Base-by-base conservation (phyloP, 2,888 invertebrate genomes). In the Melanchra persicariae region DNA sequence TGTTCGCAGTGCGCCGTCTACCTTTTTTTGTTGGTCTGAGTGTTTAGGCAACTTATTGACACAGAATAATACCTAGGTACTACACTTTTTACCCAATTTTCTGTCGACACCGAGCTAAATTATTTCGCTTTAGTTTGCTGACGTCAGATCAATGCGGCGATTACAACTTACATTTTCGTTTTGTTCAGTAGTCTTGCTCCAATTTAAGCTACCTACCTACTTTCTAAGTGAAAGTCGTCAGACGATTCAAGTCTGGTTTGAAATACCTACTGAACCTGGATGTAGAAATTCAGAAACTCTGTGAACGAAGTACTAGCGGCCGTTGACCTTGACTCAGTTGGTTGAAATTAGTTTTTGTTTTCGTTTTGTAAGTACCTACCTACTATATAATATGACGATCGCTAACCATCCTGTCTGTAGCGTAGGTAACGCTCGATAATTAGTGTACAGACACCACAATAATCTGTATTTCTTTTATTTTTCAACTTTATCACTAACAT, bases 221-320 rank as follows among this genome's bases (percentile, higher is more conserved):
- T 84, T 82, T 85, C 85, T 79, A 82, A 84, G 76, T 79, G 86
- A 87, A 87, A 87, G 86, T 79, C 51, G 9, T 30, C 30, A 30
- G 30, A 30, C 2, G 10, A 1, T 9, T 8, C 37, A 12, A 10
- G 54, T 45, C 37, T 55, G 22, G 19, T 55, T 55, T 55, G 34
- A 55, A 30, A 55, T 30, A n/a, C n/a, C n/a, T n/a, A n/a, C 34
- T 34, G 55, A 12, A 12, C 30, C 34, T 34, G 3, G 34, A 22
- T 37, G 22, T 34, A 55, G 55, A 7, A n/a, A 34, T n/a, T 34
- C n/a, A 55, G 34, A 34, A 34, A 34, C 12, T 55, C 5, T 55
- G 7, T 15, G n/a, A 34, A 30, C 17, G 0, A n/a, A n/a, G n/a
- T 6, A 15, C 34, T 7, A n/a, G n/a, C 12, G n/a, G 15, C 37